Percentiles rank a stretch among this genome's conserved stretches.
Conservation (phyloP, 2,888 invertebrate genomes). For the Eretmocerus hayati region DNA sequence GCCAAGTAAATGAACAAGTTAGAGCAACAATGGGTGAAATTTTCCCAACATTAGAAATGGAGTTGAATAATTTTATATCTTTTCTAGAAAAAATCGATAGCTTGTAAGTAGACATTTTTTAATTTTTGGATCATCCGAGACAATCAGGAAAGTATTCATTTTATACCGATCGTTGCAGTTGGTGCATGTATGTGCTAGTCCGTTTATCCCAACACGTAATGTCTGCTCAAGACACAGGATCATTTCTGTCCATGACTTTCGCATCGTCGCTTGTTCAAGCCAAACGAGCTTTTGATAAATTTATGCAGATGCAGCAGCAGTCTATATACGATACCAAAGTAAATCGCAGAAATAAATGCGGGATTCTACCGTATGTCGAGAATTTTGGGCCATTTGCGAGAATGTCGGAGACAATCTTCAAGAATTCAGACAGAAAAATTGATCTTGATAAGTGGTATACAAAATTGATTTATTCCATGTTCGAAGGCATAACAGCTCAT, state of each 20-base stretch:
- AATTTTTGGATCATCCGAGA: neutral
- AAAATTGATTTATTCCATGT: conserved; percentile 72
- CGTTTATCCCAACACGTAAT: conserved; percentile 88
- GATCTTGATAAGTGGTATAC: conserved; percentile 91
- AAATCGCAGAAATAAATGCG: conserved; percentile 73
- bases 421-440: conserved; percentile 75
- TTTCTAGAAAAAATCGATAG: conserved; percentile 83
- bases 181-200: conserved; percentile 89
- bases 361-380: conserved; percentile 79
- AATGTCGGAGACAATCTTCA: conserved; percentile 82
- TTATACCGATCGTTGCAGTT: conserved; percentile 53
- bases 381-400: conserved; percentile 83
- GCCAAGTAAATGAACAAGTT: conserved; percentile 71
- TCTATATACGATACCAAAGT: conserved; percentile 68
- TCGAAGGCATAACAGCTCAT: conserved; percentile 72
- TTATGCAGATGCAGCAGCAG: conserved; percentile 76
- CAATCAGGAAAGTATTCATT: neutral
- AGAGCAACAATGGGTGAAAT: conserved; percentile 81
- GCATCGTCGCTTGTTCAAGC: conserved; percentile 80
- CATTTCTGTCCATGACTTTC: conserved; percentile 81
- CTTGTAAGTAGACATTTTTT: conserved; percentile 64
- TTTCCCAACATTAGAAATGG: conserved; percentile 81
- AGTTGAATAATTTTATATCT: conserved; percentile 77
- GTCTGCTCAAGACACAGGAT: conserved; percentile 79
- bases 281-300: conserved; percentile 85